These are phyloP conservation scores for Leiothrix lutea DNA, from an alignment of 2,113 vertebrate genomes.

Conservation along the genomic window DNA sequence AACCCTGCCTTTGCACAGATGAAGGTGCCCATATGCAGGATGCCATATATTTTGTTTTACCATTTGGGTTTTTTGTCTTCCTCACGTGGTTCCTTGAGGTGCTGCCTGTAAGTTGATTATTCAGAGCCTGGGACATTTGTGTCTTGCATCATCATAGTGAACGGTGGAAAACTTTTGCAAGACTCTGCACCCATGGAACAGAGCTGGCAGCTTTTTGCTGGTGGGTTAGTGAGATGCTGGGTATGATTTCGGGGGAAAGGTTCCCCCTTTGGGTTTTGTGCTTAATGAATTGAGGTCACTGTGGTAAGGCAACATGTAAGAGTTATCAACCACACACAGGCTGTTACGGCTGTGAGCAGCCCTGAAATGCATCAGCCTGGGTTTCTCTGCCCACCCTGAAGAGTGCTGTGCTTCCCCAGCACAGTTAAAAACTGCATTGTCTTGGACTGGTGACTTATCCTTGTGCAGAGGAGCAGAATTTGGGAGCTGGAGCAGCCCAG, in stretches of 20 bases:
- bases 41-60: not conserved
- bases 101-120: not conserved
- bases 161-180: not conserved
- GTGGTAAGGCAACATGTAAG: accelerated
- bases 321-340: accelerated
- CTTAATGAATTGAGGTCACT: not conserved
- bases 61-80: not conserved
- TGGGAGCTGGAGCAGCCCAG: not conserved
- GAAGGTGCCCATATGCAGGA: not conserved
- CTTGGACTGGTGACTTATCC: not conserved
- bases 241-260: not conserved
- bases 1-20: not conserved
- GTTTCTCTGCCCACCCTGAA: not conserved
- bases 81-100: not conserved
- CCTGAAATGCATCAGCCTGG: not conserved
- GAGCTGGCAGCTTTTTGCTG: not conserved
- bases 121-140: not conserved
- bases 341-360: accelerated
- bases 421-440: accelerated
- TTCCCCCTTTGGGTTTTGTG: not conserved
- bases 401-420: not conserved
- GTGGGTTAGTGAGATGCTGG: not conserved
- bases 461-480: not conserved
- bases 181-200: not conserved
- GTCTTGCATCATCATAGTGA: not conserved